A percentile compares a stretch with the other conserved stretches of the same genome.
Evolutionary conservation across 2,797 vertebrate genomes (phyloP).

Genomic region (Phoxinus dragarum): DNA sequence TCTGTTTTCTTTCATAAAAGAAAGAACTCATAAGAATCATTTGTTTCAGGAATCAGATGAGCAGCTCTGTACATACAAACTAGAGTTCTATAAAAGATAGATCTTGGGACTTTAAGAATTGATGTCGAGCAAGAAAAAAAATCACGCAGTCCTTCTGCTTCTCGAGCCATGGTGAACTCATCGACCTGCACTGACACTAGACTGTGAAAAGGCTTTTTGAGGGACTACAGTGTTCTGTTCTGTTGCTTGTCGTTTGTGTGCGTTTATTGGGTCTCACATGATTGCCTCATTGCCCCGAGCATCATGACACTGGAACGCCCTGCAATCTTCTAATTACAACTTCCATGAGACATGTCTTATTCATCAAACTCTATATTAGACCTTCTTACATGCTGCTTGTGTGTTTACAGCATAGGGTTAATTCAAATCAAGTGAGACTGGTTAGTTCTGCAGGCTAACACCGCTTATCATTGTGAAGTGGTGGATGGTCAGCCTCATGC

Average conservation of each 20-base stretch:
- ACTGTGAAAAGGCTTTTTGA: not conserved
- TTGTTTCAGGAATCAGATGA: not conserved
- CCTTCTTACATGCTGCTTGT: not conserved
- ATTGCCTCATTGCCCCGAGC: slow-evolving; percentile 30
- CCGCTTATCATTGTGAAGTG: slow-evolving; percentile 71
- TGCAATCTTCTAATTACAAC: slow-evolving; percentile 43
- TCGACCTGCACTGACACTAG: not conserved
- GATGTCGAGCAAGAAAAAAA: not conserved
- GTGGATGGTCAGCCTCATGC: not conserved
- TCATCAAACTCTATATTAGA: slow-evolving; percentile 30
- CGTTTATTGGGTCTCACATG: slow-evolving; percentile 49
- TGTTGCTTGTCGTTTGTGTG: not conserved
- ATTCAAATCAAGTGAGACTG: slow-evolving; percentile 64
- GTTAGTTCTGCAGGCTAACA: slow-evolving; percentile 36
- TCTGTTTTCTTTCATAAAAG: not conserved
- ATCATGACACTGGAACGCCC: slow-evolving; percentile 61
- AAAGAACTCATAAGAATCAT: not conserved
- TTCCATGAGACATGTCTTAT: slow-evolving; percentile 16
- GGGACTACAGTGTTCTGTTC: not conserved
- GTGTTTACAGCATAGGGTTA: slow-evolving; percentile 39
- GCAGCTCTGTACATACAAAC: not conserved
- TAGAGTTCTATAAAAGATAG: not conserved
- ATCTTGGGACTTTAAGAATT: not conserved
- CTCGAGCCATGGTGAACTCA: not conserved
- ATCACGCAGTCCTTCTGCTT: not conserved